phyloP scores from a whole-genome alignment of 2,797 vertebrate genomes.

The Paedocypris micromegethes region DNA sequence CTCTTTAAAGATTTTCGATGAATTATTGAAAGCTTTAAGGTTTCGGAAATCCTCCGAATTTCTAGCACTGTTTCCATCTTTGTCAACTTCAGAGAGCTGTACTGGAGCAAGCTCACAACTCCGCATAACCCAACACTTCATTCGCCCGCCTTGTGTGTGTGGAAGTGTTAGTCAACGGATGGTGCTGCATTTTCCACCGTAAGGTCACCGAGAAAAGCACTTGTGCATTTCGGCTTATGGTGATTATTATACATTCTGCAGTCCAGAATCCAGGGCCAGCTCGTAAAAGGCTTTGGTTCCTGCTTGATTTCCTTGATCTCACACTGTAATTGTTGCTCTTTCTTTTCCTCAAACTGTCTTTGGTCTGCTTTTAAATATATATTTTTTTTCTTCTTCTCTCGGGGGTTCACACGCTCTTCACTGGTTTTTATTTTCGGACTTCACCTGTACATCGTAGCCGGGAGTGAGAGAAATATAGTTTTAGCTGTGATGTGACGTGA shows the following conservation, averaged over 20 bases:
- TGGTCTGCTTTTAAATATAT: conserved; percentile 12
- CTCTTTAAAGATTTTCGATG: conserved; percentile 44
- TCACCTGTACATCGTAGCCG: conserved; percentile 3
- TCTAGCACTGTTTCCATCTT: conserved; percentile 52
- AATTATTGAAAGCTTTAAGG: conserved; percentile 54
- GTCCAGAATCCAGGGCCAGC: too few species aligned
- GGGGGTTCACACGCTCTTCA: background rate
- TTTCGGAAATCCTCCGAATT: conserved; percentile 55
- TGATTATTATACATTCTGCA: too few species aligned
- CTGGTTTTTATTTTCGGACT: conserved; percentile 5
- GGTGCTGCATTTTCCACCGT: conserved; percentile 4
- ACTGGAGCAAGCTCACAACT: conserved; percentile 44
- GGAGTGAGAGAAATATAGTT: conserved; percentile 18
- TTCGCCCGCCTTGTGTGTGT: conserved; percentile 38
- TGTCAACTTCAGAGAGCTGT: conserved; percentile 52
- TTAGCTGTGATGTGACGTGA: conserved; percentile 25
- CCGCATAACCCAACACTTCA: conserved; percentile 50
- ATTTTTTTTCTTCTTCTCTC: background rate
- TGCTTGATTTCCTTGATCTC: too few species aligned
- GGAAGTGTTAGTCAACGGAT: conserved; percentile 18
- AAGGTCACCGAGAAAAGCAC: background rate
- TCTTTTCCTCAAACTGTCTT: background rate
- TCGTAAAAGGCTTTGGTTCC: too few species aligned
- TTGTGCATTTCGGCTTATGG: background rate
- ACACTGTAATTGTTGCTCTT: too few species aligned